A percentile compares a stretch with the other conserved stretches of the same genome.
Conservation (phyloP, 2,797 vertebrate species). For the Gobionotothen gibberifrons region DNA sequence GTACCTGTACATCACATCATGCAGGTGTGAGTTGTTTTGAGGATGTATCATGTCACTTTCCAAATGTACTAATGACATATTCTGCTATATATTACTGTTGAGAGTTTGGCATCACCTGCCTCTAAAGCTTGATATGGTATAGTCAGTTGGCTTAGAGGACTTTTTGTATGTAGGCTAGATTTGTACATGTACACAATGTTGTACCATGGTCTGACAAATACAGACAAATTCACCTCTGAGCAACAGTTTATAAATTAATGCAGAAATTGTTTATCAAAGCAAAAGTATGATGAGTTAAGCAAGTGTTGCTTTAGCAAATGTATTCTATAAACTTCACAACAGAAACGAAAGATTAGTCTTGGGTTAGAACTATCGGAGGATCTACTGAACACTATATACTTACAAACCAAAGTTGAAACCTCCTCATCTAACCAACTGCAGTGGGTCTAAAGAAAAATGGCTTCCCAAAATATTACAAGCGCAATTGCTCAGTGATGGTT, state of each 20-base stretch:
- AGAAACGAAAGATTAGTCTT: background rate
- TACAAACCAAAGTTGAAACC: background rate
- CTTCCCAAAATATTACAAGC: background rate
- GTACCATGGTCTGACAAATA: background rate
- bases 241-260: no score
- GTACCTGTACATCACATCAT: conserved; percentile 3
- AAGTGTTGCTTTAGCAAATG: background rate
- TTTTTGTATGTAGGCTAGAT: background rate
- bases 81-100: background rate
- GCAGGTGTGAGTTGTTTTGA: conserved; percentile 30
- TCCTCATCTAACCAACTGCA: background rate
- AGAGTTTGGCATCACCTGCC: background rate
- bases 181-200: background rate
- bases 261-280: background rate
- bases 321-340: background rate
- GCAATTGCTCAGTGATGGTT: background rate
- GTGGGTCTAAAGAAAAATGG: background rate
- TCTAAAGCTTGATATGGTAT: background rate
- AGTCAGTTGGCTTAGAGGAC: background rate
- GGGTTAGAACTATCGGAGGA: background rate
- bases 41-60: conserved; percentile 11
- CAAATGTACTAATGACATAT: background rate
- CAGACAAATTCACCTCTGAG: background rate
- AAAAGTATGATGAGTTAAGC: no score
- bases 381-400: background rate